A percentile compares a stretch with the other conserved stretches of the same genome.
These are phyloP conservation scores for Drosophila sucinea DNA, from an alignment of 1,140 invertebrate genomes.

Conservation along the genomic window DNA sequence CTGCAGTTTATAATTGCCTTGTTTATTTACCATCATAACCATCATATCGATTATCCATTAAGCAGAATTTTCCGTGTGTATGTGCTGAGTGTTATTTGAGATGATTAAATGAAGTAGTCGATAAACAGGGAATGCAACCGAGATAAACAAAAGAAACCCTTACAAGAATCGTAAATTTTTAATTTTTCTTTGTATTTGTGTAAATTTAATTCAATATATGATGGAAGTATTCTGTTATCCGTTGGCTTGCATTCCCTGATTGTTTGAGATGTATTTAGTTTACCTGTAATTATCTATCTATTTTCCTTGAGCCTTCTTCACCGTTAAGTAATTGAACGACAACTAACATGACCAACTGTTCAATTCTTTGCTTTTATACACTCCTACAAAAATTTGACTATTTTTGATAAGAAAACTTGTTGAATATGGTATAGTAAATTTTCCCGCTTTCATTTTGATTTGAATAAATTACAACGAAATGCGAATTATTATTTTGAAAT, in stretches of 20 bases:
- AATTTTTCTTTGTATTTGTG: background rate
- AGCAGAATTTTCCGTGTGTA: background rate
- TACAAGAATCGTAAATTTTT: background rate
- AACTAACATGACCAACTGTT: conserved; percentile 3
- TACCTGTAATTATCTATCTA: background rate
- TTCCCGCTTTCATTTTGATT: conserved; percentile 1
- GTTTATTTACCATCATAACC: background rate
- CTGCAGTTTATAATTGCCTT: background rate
- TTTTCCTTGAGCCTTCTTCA: background rate
- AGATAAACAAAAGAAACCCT: background rate
- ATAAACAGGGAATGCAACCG: background rate
- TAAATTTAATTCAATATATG: too few species aligned
- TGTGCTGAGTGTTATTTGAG: background rate
- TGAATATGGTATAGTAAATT: conserved; percentile 3
- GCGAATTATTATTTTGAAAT: conserved; percentile 53
- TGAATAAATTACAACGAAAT: conserved; percentile 35
- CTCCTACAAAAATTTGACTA: background rate
- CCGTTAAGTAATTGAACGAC: background rate
- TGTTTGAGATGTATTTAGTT: background rate
- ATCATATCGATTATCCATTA: background rate
- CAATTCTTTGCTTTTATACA: conserved; percentile 7
- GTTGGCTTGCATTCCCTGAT: too few species aligned
- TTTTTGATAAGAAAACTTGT: conserved; percentile 31
- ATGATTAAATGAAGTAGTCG: background rate
- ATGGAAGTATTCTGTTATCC: too few species aligned